These are phyloP conservation scores for Parnassius smintheus DNA, from an alignment of 2,888 invertebrate species.

Conservation along the genomic window DNA sequence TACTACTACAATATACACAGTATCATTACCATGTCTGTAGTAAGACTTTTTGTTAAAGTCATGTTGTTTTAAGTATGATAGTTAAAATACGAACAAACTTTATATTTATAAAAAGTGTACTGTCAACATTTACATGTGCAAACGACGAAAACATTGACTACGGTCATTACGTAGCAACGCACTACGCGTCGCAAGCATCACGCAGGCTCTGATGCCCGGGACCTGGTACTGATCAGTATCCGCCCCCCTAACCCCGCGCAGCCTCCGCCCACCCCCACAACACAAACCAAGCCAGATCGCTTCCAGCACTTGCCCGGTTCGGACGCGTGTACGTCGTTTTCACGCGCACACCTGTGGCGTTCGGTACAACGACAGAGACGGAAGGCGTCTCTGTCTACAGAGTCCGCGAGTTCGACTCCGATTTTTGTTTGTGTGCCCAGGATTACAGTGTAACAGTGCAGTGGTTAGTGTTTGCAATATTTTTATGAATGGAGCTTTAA, in stretches of 20 bases:
- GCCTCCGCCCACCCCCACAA: conserved; percentile 28
- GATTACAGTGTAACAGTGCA: conserved; percentile 60
- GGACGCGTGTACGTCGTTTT: conserved; percentile 41
- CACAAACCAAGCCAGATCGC: conserved; percentile 49
- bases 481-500: conserved; percentile 52
- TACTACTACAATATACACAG: no score
- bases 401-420: conserved; percentile 34
- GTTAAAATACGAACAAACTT: no score
- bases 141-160: conserved; percentile 12
- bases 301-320: conserved; percentile 43
- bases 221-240: conserved; percentile 60
- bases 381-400: conserved; percentile 29
- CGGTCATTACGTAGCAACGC: conserved; percentile 20
- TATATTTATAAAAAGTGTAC: no score
- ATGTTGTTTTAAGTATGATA: no score
- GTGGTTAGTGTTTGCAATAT: conserved; percentile 35
- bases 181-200: conserved; percentile 39
- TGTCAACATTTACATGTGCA: conserved; percentile 1
- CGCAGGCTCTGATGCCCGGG: conserved; percentile 66
- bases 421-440: conserved; percentile 38
- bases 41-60: no score
- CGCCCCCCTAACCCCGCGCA: conserved; percentile 37
- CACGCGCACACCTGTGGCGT: conserved; percentile 59
- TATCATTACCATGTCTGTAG: no score
- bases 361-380: conserved; percentile 33